Base-by-base conservation (phyloP, 1,140 invertebrate species). In the Caligus rogercresseyi region DNA sequence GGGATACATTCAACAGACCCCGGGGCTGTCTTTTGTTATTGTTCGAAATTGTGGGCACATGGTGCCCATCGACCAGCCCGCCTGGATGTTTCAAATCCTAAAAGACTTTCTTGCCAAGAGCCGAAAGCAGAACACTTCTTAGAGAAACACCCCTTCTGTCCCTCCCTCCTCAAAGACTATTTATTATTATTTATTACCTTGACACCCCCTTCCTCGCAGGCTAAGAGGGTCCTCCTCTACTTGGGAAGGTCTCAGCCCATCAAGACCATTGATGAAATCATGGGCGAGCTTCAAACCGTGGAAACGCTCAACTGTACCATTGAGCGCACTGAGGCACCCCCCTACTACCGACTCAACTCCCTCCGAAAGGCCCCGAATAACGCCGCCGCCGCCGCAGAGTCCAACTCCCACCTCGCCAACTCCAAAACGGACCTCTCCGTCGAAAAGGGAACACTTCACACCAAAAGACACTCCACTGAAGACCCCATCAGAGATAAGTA, bases 241-340 rank as follows among this genome's bases (percentile, higher is more conserved):
- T 74, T 98, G 67, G 90, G 89, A 0, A 76, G 90, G 64, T 85
- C 90, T 0, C 80, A 87, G 59, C 87, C 92, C 0, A 89, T 94
- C 71, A 79, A 89, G 54, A 78, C 98, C 1, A 78, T 98, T 1
- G 91, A 98, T 69, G 91, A 98, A 73, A 83, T 98, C 75, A 93
- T 98, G 87, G 83, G 83, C 14, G 93, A 98, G 74, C 76, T 99
- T 52, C 87, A 94, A 75, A 94, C 91, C 0, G 89, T 96, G 1
- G 93, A 97, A 73, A 94, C 89, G 0, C 75, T 96, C 2, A 93
- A 91, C 73, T 92, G 89, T 71, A 77, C 91, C 61, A 93, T 96
- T 67, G 93, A 96, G 72, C 76, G 92, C 54, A 97, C 90, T 0
- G 91, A 98, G 78, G 95, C 94, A 0, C 91, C 93, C 23, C 94